phyloP scores from a whole-genome alignment of 1,140 invertebrate genomes.

The Meloidogyne hapla region DNA sequence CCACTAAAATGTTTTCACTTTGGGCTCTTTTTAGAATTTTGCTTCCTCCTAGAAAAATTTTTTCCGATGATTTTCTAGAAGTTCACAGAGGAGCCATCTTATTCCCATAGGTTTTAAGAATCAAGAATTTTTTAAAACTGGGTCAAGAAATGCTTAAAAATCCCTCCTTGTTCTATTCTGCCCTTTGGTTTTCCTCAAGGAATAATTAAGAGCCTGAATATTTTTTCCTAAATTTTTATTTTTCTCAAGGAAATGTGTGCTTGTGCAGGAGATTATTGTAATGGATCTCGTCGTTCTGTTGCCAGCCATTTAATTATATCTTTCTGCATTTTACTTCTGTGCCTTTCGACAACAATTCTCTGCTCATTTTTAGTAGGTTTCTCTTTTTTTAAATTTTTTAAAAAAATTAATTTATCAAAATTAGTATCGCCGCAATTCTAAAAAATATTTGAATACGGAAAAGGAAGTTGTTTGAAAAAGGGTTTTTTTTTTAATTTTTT shows the following conservation, averaged over 20 bases:
- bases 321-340: neutral
- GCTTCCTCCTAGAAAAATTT: no score
- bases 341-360: neutral
- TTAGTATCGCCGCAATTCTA: neutral
- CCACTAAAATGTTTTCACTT: no score
- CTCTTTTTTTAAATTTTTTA: neutral
- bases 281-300: neutral
- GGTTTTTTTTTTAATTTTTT: neutral
- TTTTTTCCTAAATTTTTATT: neutral
- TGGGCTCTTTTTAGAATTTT: no score
- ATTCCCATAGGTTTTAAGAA: no score
- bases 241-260: slow-evolving; percentile 17
- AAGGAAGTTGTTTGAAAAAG: neutral
- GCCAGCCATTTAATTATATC: neutral
- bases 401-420: neutral
- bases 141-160: no score
- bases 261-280: slow-evolving; percentile 13
- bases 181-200: neutral
- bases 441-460: neutral
- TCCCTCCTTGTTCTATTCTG: no score
- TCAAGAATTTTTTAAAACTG: no score
- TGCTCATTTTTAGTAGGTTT: slow-evolving; percentile 1
- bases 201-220: neutral
- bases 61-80: no score
- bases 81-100: no score